Conservation (phyloP, 2,113 vertebrate species). For the Procavia capensis region DNA sequence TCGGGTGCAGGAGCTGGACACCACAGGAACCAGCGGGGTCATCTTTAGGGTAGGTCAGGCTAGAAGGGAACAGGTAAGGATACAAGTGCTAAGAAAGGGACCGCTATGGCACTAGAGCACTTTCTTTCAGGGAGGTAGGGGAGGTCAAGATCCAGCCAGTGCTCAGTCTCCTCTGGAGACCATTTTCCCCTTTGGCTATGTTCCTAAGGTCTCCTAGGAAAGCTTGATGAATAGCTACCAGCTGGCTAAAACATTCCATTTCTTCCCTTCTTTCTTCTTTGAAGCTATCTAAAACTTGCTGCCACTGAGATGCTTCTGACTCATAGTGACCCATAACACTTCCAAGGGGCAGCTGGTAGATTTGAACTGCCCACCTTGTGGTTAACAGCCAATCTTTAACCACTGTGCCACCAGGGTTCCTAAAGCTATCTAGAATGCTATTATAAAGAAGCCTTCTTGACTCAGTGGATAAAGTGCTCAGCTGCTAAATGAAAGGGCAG, state of each 20-base stretch:
- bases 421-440: background rate
- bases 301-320: too few species aligned
- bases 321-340: too few species aligned
- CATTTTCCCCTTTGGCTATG: background rate
- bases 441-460: background rate
- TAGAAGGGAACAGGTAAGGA: slow-evolving; percentile 55
- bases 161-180: background rate
- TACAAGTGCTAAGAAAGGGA: background rate
- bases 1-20: slow-evolving; percentile 32
- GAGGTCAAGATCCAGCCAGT: background rate
- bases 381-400: too few species aligned
- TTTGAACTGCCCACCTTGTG: too few species aligned
- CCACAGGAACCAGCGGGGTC: slow-evolving; percentile 69
- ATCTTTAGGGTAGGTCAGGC: slow-evolving; percentile 76
- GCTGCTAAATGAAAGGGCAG: background rate
- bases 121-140: background rate
- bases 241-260: background rate
- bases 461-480: background rate
- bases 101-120: background rate
- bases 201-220: background rate
- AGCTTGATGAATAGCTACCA: fast-evolving
- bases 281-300: background rate
- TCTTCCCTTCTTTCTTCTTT: background rate
- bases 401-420: too few species aligned
- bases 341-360: too few species aligned